Conservation (phyloP, 2,113 vertebrate genomes). For the Lontra canadensis region DNA sequence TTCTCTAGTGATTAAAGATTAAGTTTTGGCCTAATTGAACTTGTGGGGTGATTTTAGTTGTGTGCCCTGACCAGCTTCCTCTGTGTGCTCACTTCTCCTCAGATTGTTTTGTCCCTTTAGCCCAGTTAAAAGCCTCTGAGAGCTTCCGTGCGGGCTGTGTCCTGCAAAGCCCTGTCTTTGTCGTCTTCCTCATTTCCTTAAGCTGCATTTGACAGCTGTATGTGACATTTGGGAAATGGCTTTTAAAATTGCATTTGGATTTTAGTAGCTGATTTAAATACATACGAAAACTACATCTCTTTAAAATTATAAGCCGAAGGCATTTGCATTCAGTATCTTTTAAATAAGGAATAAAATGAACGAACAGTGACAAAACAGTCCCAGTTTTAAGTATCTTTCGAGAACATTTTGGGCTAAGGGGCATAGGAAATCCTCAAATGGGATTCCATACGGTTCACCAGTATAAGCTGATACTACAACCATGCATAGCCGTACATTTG, state of each 20-base stretch:
- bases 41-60: background rate
- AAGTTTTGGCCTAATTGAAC: background rate
- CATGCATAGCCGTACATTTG: background rate
- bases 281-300: conserved; percentile 8
- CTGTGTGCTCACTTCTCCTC: rapidly evolving
- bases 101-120: rapidly evolving
- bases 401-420: background rate
- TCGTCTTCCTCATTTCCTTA: background rate
- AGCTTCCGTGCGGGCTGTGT: rapidly evolving
- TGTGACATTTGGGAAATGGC: background rate
- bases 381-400: background rate
- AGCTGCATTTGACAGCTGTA: background rate
- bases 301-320: background rate
- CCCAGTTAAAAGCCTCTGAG: background rate
- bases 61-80: background rate
- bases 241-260: conserved; percentile 13
- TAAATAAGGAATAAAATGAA: background rate
- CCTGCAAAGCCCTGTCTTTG: background rate
- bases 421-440: background rate
- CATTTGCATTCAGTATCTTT: background rate
- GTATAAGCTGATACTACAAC: background rate
- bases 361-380: background rate
- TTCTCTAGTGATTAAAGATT: background rate
- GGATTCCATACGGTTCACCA: background rate
- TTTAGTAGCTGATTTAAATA: conserved; percentile 17